phyloP scores from a whole-genome alignment of 2,888 invertebrate genomes.

The Linnaemya tessellans region DNA sequence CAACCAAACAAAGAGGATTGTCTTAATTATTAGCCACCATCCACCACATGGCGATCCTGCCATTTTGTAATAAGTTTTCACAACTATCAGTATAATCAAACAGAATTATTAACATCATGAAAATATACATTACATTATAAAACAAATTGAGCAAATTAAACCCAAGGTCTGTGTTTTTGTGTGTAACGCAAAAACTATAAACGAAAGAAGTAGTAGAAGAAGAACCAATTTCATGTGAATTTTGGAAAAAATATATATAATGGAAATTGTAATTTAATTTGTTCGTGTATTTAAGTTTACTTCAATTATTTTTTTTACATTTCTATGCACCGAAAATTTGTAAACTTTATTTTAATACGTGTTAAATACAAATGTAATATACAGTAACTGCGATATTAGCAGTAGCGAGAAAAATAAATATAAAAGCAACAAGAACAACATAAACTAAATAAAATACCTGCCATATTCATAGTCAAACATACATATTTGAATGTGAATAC shows the following conservation, averaged over 20 bases:
- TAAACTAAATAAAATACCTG: slow-evolving; percentile 47
- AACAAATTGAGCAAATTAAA: slow-evolving; percentile 17
- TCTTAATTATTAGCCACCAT: no score
- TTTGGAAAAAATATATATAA: slow-evolving; percentile 62
- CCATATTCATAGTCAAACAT: no score
- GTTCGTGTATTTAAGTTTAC: slow-evolving; percentile 48
- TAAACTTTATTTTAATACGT: slow-evolving; percentile 63
- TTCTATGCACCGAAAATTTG: slow-evolving; percentile 51
- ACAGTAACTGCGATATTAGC: slow-evolving; percentile 33
- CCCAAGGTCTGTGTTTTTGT: slow-evolving; percentile 23
- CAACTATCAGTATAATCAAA: slow-evolving; percentile 19
- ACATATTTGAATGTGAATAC: no score
- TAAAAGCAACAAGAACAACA: slow-evolving; percentile 45
- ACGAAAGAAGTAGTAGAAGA: slow-evolving; percentile 54
- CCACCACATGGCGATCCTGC: no score
- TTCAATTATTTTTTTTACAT: slow-evolving; percentile 41
- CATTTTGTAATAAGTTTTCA: slow-evolving; percentile 54
- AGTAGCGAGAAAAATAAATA: slow-evolving; percentile 7
- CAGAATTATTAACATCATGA: slow-evolving; percentile 21
- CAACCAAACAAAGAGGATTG: no score
- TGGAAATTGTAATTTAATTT: slow-evolving; percentile 61
- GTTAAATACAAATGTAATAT: slow-evolving; percentile 32
- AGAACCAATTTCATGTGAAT: slow-evolving; percentile 66
- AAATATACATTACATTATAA: slow-evolving; percentile 10
- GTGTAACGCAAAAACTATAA: slow-evolving; percentile 52